Conservation (phyloP, 2,888 invertebrate genomes). For the Julus scandinavius region DNA sequence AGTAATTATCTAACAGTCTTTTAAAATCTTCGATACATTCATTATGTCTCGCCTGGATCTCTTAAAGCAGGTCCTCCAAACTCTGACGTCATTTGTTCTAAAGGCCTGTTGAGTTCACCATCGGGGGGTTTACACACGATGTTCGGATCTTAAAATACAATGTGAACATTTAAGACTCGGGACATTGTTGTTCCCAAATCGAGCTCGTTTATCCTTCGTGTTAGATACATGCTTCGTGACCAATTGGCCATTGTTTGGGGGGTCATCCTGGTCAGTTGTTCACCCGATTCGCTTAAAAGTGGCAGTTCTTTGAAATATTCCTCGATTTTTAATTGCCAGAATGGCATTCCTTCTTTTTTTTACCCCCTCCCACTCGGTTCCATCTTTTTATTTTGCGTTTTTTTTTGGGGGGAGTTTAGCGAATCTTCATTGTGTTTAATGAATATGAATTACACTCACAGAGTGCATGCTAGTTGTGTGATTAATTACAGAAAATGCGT, state of each 20-base stretch:
- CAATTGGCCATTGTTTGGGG: not conserved
- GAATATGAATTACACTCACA: slow-evolving; percentile 14
- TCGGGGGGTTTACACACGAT: no score
- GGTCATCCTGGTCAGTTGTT: slow-evolving; percentile 2
- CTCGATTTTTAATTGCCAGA: not conserved
- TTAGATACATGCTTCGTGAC: no score
- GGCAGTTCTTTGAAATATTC: slow-evolving; percentile 20
- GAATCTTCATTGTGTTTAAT: not conserved
- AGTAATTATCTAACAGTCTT: no score
- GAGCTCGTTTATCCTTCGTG: no score
- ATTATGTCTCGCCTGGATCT: no score
- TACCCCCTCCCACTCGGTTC: not conserved
- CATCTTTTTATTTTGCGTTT: not conserved
- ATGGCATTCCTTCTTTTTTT: not conserved
- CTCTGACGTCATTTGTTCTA: no score
- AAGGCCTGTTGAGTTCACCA: no score
- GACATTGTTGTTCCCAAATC: no score
- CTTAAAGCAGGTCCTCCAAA: no score
- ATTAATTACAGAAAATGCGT: not conserved
- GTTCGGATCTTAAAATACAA: no score
- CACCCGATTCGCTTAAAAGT: not conserved
- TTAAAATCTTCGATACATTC: no score
- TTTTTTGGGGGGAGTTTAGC: not conserved
- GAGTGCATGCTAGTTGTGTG: not conserved
- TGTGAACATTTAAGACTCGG: no score